phyloP scores from a whole-genome alignment of 2,888 invertebrate genomes.

The Peribatodes rhomboidaria region DNA sequence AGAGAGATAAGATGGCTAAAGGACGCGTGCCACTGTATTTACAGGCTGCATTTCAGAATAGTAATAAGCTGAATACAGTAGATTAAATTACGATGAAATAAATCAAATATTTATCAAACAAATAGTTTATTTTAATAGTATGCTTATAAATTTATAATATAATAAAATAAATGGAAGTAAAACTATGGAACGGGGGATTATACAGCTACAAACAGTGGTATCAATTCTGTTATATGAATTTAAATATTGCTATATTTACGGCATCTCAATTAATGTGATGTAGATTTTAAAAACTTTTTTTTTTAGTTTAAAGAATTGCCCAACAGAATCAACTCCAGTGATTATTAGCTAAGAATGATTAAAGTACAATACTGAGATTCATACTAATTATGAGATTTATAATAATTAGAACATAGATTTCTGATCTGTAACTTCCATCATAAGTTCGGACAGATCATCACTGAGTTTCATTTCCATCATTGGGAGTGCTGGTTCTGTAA shows the following conservation, averaged over 20 bases:
- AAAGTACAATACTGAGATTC: not conserved
- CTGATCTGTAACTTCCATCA: slow-evolving; percentile 60
- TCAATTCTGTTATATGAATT: too few species aligned
- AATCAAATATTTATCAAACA: not conserved
- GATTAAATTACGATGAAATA: not conserved
- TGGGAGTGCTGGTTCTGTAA: slow-evolving; percentile 50
- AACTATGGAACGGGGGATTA: too few species aligned
- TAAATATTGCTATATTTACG: too few species aligned
- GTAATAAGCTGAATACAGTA: not conserved
- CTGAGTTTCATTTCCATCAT: slow-evolving; percentile 64
- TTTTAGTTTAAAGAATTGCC: not conserved
- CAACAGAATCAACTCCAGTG: not conserved
- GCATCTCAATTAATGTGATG: too few species aligned
- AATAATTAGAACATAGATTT: slow-evolving; percentile 49
- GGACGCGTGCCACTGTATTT: slow-evolving; percentile 73
- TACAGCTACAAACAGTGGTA: too few species aligned
- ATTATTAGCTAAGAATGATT: not conserved
- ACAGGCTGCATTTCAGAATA: slow-evolving; percentile 60
- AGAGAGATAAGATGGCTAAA: slow-evolving; percentile 69
- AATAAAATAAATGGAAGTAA: too few species aligned
- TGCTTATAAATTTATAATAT: too few species aligned
- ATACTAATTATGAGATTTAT: slow-evolving; percentile 41
- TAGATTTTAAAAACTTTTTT: too few species aligned
- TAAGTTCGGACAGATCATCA: slow-evolving; percentile 66
- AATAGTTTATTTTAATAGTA: not conserved